Conservation (phyloP, 2,888 invertebrate species). For the Zygothrica quintamaculata region DNA sequence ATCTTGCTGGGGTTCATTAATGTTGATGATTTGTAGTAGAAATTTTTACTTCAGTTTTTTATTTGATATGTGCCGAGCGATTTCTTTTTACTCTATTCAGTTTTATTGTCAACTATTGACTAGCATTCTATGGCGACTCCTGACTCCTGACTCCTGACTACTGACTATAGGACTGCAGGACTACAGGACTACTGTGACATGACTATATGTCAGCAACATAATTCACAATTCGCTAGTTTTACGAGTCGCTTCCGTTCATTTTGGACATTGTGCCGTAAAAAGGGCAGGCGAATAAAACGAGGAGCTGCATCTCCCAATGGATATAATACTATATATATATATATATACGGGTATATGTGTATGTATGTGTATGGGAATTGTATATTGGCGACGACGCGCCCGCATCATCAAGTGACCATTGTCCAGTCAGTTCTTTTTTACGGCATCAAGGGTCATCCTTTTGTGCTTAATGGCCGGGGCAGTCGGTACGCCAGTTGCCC, state of each 20-base stretch:
- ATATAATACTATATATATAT: slow-evolving; percentile 37
- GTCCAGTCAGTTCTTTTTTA: slow-evolving; percentile 76
- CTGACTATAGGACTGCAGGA: too few relatives aligned
- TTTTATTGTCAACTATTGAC: slow-evolving; percentile 78
- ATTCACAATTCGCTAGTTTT: slow-evolving; percentile 84
- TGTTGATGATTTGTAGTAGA: not conserved
- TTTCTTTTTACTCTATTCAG: slow-evolving; percentile 25
- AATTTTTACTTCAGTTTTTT: slow-evolving; percentile 17
- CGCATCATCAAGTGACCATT: slow-evolving; percentile 81
- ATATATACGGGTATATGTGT: slow-evolving; percentile 32
- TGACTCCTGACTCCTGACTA: slow-evolving; percentile 3
- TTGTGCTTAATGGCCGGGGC: slow-evolving; percentile 76
- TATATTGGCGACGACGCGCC: slow-evolving; percentile 62
- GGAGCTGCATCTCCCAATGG: slow-evolving; percentile 39
- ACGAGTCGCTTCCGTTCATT: slow-evolving; percentile 82
- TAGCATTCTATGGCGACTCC: slow-evolving; percentile 41
- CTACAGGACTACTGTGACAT: slow-evolving; percentile 53
- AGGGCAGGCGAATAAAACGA: slow-evolving; percentile 56
- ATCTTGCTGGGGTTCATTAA: too few relatives aligned
- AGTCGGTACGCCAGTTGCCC: slow-evolving; percentile 26
- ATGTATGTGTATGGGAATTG: slow-evolving; percentile 45
- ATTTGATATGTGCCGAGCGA: slow-evolving; percentile 42
- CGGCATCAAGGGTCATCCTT: slow-evolving; percentile 81
- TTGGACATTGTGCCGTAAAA: slow-evolving; percentile 72
- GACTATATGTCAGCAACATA: slow-evolving; percentile 78